These are phyloP conservation scores for Brachionichthys hirsutus DNA, from an alignment of 2,113 vertebrate genomes.

Conservation along the genomic window DNA sequence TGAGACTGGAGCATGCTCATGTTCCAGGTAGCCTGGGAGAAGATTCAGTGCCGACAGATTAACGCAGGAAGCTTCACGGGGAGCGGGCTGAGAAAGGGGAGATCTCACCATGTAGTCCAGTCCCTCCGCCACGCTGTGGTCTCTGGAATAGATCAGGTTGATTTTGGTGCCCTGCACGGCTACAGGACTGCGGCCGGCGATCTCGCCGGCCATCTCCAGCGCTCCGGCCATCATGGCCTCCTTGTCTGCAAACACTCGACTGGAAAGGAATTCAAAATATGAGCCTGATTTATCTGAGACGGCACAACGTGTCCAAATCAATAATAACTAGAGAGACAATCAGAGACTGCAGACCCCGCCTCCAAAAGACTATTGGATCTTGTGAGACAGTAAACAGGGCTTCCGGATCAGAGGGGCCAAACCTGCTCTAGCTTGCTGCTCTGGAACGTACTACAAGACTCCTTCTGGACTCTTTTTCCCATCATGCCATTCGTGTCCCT, in stretches of 20 bases:
- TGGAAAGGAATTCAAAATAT: constrained; percentile 39
- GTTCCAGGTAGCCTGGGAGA: constrained; percentile 83
- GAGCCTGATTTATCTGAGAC: no score
- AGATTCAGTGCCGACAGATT: not conserved
- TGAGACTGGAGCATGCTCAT: constrained; percentile 92
- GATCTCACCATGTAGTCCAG: constrained; percentile 78
- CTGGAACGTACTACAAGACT: no score
- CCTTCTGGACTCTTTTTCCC: no score
- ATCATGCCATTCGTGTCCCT: no score
- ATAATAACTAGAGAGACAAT: no score
- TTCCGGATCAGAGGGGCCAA: no score
- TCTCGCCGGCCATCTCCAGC: constrained; percentile 80
- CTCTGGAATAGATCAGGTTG: constrained; percentile 85
- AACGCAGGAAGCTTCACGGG: not conserved
- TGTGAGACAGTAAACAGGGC: no score
- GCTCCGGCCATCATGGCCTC: constrained; percentile 77
- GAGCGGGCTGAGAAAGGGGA: no score
- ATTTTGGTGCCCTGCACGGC: constrained; percentile 88
- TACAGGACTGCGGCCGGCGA: constrained; percentile 84
- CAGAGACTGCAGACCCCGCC: no score
- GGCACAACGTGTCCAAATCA: no score
- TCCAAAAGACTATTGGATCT: no score
- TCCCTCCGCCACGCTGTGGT: constrained; percentile 81
- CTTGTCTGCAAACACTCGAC: constrained; percentile 85
- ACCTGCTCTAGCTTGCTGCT: no score